Conservation (phyloP, 2,113 vertebrate genomes). For the Zootoca vivipara region DNA sequence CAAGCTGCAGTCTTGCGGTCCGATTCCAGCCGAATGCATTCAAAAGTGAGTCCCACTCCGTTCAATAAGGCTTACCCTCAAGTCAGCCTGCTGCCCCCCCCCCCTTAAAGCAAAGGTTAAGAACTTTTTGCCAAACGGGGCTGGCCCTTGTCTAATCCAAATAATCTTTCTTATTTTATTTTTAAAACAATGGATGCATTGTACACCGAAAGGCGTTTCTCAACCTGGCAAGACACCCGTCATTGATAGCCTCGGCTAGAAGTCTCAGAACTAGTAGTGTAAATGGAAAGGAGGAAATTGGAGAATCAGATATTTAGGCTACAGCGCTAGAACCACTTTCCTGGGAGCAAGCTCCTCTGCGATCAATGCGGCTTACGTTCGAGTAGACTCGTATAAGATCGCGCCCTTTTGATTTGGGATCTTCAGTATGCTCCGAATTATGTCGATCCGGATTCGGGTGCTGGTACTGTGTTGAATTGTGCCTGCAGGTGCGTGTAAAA, state of each 20-base stretch:
- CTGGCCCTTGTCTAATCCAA: neutral
- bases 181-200: neutral
- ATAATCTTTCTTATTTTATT: neutral
- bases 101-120: neutral
- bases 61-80: neutral
- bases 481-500: too few relatives aligned
- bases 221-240: neutral
- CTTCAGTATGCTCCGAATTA: neutral
- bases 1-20: neutral
- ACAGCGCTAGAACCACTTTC: too few relatives aligned
- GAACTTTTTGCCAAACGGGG: neutral
- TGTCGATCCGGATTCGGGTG: neutral
- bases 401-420: neutral
- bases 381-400: too few relatives aligned
- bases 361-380: too few relatives aligned
- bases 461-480: neutral
- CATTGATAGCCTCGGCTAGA: neutral
- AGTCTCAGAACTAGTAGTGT: neutral
- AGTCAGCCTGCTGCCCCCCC: neutral
- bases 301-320: too few relatives aligned
- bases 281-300: neutral
- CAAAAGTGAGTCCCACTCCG: neutral
- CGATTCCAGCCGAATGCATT: neutral
- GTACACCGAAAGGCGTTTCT: neutral
- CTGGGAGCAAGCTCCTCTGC: too few relatives aligned